Base-by-base conservation (phyloP, 1,140 invertebrate genomes). In the Camponotus pennsylvanicus region DNA sequence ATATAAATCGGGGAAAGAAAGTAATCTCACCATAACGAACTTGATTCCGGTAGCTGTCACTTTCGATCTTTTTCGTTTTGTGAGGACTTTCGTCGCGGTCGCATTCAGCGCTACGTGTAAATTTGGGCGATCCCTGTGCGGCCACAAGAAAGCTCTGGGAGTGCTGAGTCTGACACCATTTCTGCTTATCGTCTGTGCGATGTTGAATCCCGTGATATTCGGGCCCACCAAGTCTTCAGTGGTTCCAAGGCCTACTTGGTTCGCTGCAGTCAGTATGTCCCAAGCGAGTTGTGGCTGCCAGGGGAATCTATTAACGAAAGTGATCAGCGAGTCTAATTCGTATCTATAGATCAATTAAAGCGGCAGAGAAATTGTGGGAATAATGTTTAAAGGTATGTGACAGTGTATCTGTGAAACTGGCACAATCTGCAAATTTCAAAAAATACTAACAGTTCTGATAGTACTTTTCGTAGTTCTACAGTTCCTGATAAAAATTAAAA, bases 31-130 rank as follows among this genome's bases (percentile, higher is more conserved):
- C 55, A 75, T 83, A 49, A 49, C 0, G 7, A 83, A 2, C 13
- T 21, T 37, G 34, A 83, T 37, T 37, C 79, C 79, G 0, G 6
- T n/a, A 13, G 69, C n/a, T 34, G 1, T 86, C 0, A 88, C 93
- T 64, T 37, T 79, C 27, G 91, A 92, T 0, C 55, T 49, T 2
- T 0, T 3, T 21, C 0, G 45, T 59, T 11, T 9, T 4, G 91
- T 91, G n/a, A 92, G 66, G 15, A 96, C 90, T 88, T 96, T 96
- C 0, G 96, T 97, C 0, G 95, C 97, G 0, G 96, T 95, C 0
- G 97, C 96, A 76, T 97, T 97, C 0, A 97, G 87, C 83, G 96
- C 91, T 0, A 98, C 95, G 86, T 97, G 96, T 0, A 98, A 95
- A 94, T 98, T 98, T 3, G 93, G 92, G 27, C 97, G 94, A 85